These are phyloP conservation scores for Ephialtes manifestator DNA, from an alignment of 2,888 invertebrate species.

Conservation along the genomic window DNA sequence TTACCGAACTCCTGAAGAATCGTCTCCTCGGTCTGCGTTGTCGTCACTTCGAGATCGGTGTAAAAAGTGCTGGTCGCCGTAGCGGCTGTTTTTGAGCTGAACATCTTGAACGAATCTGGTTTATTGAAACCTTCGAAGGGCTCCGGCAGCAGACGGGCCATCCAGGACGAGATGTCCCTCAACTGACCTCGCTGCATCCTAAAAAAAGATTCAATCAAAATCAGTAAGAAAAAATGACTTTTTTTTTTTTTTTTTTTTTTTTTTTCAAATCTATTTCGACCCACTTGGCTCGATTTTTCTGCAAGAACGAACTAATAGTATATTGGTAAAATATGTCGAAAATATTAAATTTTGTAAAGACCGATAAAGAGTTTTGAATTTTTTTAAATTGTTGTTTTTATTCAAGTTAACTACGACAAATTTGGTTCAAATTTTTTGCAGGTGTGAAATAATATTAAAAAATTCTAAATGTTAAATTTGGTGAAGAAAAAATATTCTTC, in stretches of 20 bases:
- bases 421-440: no score
- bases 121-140: slow-evolving; percentile 77
- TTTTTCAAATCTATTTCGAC: neutral
- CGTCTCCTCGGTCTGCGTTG: slow-evolving; percentile 71
- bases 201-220: slow-evolving; percentile 22
- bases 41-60: slow-evolving; percentile 79
- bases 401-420: no score
- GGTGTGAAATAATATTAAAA: no score
- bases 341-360: no score
- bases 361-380: no score
- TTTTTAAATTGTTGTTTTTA: no score
- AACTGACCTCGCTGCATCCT: slow-evolving; percentile 84
- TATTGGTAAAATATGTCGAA: no score
- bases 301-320: no score
- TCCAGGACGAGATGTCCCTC: slow-evolving; percentile 82
- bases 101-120: slow-evolving; percentile 81
- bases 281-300: no score
- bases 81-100: slow-evolving; percentile 80
- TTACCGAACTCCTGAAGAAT: slow-evolving; percentile 59
- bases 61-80: slow-evolving; percentile 83
- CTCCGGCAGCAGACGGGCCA: slow-evolving; percentile 80
- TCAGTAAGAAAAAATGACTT: neutral
- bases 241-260: neutral
- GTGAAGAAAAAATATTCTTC: no score
- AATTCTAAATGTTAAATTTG: no score